A percentile compares a stretch with the other conserved stretches of the same genome.
Evolutionary conservation across 2,113 vertebrate species (phyloP).

Genomic region (Saguinus midas): DNA sequence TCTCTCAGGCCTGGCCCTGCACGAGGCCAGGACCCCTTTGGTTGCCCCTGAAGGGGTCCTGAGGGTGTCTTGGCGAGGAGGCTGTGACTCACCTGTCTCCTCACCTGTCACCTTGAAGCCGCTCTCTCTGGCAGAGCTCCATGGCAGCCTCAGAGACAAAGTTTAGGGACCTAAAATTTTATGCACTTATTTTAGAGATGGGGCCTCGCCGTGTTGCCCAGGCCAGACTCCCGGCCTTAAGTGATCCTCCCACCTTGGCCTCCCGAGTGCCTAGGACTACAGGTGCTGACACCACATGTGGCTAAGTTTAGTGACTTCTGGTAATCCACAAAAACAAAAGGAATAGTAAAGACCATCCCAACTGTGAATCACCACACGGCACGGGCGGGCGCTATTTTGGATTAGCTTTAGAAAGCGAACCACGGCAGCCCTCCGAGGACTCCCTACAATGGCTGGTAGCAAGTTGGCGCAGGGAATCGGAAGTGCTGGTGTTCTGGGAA

Average conservation of each 20-base stretch:
- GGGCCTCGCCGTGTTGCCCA: background rate
- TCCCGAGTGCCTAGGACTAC: background rate
- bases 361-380: accelerated
- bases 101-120: background rate
- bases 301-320: background rate
- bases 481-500: background rate
- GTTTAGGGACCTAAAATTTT: background rate
- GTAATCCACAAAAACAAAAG: background rate
- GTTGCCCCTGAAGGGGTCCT: background rate
- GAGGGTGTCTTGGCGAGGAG: background rate
- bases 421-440: too few species aligned
- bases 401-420: background rate
- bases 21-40: too few species aligned
- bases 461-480: background rate
- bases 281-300: background rate
- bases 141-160: accelerated
- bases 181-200: background rate
- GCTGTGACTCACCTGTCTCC: background rate
- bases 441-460: background rate
- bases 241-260: background rate
- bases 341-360: background rate
- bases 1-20: background rate
- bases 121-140: background rate
- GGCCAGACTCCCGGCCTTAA: background rate
- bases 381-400: accelerated